Percentiles rank a stretch among this genome's conserved stretches.
Conservation (phyloP, 2,113 vertebrate species). For the Actenoides lindsayi region DNA sequence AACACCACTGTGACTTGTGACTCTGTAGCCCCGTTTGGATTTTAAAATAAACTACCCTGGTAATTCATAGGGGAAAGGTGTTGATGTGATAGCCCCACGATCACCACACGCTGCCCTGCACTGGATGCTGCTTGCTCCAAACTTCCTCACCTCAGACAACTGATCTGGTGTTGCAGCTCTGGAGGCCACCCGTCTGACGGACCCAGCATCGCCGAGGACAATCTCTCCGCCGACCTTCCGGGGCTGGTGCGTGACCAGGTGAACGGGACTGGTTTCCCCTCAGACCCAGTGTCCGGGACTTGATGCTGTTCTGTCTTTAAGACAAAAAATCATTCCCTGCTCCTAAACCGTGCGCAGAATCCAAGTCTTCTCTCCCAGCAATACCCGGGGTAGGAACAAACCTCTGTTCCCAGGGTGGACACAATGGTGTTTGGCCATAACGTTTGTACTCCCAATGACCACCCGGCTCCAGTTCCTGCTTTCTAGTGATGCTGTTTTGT, state of each 20-base stretch:
- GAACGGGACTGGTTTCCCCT: background rate
- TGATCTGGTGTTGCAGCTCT: background rate
- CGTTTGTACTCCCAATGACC: background rate
- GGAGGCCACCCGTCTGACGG: background rate
- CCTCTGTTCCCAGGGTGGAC: background rate
- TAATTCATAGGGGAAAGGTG: background rate
- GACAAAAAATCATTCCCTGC: background rate
- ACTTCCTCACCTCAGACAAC: background rate
- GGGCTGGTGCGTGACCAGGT: background rate
- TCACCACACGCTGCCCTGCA: background rate
- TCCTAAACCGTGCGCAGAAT: background rate
- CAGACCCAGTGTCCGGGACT: background rate
- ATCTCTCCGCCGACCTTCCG: background rate
- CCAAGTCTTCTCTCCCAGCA: conserved; percentile 51
- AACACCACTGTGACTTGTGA: conserved; percentile 32
- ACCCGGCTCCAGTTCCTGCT: background rate
- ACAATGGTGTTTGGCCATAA: background rate
- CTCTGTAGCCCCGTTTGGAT: conserved; percentile 36
- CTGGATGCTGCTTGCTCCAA: conserved; percentile 13
- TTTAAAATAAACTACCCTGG: conserved; percentile 43
- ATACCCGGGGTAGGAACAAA: background rate
- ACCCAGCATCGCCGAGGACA: background rate
- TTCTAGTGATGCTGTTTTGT: conserved; percentile 8
- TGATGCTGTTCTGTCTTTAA: background rate
- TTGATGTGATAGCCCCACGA: conserved; percentile 22